Conservation (phyloP, 2,888 invertebrate genomes). For the Calameuta filiformis region DNA sequence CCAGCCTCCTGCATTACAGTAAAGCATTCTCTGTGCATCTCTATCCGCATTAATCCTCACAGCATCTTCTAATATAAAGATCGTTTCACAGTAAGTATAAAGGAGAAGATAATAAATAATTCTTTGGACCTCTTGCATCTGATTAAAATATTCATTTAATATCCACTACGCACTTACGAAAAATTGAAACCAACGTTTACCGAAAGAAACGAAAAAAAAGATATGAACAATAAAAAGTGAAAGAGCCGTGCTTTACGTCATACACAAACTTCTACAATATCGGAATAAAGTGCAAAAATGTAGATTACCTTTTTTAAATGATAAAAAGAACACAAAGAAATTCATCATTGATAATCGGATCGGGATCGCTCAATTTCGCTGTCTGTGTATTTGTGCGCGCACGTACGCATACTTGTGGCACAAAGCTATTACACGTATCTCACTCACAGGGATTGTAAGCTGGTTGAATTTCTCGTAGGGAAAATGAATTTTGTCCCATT, state of each 20-base stretch:
- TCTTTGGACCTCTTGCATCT: no score
- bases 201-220: no score
- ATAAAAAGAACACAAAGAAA: neutral
- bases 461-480: neutral
- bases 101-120: no score
- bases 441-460: neutral
- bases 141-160: no score
- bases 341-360: neutral
- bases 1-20: neutral
- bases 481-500: neutral
- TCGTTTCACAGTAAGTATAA: no score
- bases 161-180: no score
- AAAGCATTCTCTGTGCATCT: neutral
- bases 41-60: neutral
- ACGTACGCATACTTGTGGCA: neutral
- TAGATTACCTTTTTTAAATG: neutral
- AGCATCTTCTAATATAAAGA: neutral
- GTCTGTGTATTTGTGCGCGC: neutral
- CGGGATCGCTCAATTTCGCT: neutral
- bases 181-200: no score
- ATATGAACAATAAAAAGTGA: no score
- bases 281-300: neutral
- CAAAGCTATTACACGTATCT: neutral
- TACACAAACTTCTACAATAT: neutral
- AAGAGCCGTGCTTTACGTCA: neutral